Evolutionary conservation across 2,797 vertebrate genomes (phyloP).

Genomic region (Salmo trutta): DNA sequence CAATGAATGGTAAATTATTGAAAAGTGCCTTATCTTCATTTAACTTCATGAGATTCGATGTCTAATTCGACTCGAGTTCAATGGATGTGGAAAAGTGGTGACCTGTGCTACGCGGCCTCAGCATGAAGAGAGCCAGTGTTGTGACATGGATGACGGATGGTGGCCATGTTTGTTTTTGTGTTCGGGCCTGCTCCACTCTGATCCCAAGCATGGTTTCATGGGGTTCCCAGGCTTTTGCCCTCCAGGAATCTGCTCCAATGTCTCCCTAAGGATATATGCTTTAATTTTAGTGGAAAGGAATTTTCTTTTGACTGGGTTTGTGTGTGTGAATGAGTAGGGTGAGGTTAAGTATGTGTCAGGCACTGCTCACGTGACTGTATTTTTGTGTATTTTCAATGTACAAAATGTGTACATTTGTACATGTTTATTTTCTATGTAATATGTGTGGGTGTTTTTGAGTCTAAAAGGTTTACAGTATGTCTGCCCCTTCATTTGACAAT

Average conservation of each 20-base stretch:
- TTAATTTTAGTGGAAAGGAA: background rate
- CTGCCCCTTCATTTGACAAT: too few species aligned
- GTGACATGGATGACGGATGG: background rate
- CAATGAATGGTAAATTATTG: background rate
- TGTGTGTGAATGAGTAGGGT: too few species aligned
- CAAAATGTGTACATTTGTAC: background rate
- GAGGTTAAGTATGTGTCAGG: background rate
- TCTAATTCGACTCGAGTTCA: background rate
- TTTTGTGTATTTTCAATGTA: background rate
- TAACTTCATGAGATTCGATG: background rate
- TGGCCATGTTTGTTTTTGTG: slow-evolving; percentile 7
- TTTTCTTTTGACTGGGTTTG: background rate
- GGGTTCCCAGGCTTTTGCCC: background rate
- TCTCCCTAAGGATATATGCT: background rate
- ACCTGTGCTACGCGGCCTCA: background rate
- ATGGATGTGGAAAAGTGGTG: background rate
- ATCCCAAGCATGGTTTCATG: background rate
- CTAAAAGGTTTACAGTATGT: background rate
- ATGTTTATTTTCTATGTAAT: background rate
- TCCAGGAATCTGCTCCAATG: background rate
- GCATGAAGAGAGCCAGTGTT: background rate
- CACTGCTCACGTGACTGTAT: background rate
- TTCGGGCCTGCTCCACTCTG: background rate
- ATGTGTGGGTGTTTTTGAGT: background rate
- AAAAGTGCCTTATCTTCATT: background rate